These are phyloP conservation scores for Nasonia oneida DNA, from an alignment of 2,888 invertebrate genomes.

Conservation along the genomic window DNA sequence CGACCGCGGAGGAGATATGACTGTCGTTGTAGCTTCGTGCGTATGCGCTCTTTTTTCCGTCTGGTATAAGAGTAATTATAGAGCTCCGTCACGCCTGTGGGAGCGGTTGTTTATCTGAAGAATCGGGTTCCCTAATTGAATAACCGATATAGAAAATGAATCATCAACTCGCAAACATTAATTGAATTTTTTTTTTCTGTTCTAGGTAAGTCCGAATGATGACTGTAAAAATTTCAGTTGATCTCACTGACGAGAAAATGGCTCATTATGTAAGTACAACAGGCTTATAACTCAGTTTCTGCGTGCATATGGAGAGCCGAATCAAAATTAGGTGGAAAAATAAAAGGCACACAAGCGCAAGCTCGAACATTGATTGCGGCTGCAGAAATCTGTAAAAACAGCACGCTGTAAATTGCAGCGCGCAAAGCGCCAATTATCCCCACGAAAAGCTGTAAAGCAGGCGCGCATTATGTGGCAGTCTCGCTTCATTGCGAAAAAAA, in stretches of 20 bases:
- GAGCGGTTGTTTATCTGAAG: not conserved
- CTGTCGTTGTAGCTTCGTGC: not conserved
- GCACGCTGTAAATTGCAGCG: not conserved
- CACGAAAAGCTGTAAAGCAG: not conserved
- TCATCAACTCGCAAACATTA: not conserved
- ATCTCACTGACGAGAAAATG: not conserved
- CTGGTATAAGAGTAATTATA: not conserved
- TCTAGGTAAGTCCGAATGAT: not conserved
- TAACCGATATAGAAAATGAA: not conserved
- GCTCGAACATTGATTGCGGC: not conserved
- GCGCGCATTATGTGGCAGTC: not conserved
- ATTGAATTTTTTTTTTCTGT: not conserved
- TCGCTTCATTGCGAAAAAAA: slow-evolving; percentile 18
- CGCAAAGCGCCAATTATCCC: not conserved
- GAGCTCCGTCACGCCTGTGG: slow-evolving; percentile 3
- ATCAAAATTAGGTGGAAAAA: not conserved
- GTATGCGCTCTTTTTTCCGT: not conserved
- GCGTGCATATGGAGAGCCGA: no score
- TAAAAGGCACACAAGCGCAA: not conserved
- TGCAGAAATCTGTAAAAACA: not conserved
- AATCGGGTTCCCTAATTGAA: not conserved
- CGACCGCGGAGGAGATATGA: not conserved
- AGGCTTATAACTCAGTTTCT: not conserved
- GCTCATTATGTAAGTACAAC: not conserved
- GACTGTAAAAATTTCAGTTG: not conserved